Evolutionary conservation across 2,113 vertebrate genomes (phyloP), one percentile per base, ranked within the genome.

Genomic region (Strix aluco): DNA sequence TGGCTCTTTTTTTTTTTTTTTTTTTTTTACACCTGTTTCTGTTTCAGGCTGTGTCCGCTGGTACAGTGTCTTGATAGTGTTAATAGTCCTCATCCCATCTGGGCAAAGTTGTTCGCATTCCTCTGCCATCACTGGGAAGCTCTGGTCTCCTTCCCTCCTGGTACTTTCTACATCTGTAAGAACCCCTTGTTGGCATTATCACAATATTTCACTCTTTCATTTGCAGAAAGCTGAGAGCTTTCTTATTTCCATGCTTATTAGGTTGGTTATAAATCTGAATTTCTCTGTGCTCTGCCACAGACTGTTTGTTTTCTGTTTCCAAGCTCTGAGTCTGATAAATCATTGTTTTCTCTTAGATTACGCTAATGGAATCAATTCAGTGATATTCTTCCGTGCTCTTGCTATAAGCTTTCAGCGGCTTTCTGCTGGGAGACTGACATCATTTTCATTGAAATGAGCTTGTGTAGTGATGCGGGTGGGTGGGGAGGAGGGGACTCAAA

Each of bases 341-440:
- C 88, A 69, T 94, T 94, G 86, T 92, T 94, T 97, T 95, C 49
- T 89, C 69, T 92, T 79, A 59, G 69, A 81, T 90, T 86, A 65
- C n/a, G 0, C 81, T 96, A 96, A 96, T 97, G 92, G 92, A 96
- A 92, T 96, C 92, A 81, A 75, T 94, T 89, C 80, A 87, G 65
- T 72, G 55, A 74, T 95, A 58, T 52, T 81, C 69, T 62, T 94
- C 46, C 6, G 7, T 91, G 67, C 72, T 90, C 40, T 92, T 81
- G 61, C 90, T 95, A 22, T 67, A 61, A 94, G 88, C 88, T 97
- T 94, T 95, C 88, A 91, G 83, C 65, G 91, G 86, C 81, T 92
- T 91, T 96, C 82, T 93, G 80, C 71, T 94, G 59, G 72, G 69
- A 92, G 78, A 4, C 88, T 96, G 88, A 90, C 70, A 92, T 88